Evolutionary conservation across 2,888 invertebrate genomes (phyloP), one percentile per base, ranked within the genome.

Genomic region (Apodemia mormo): DNA sequence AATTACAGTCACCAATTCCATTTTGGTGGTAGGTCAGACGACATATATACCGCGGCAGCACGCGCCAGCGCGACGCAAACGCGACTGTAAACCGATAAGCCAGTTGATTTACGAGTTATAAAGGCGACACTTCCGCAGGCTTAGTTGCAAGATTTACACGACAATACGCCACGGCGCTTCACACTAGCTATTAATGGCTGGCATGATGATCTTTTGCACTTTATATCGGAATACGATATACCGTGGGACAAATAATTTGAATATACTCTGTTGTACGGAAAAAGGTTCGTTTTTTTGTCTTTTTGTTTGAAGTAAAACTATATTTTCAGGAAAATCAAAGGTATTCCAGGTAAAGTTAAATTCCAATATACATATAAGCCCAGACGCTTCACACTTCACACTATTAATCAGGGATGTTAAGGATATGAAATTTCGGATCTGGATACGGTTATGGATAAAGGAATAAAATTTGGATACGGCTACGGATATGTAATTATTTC

Each of bases 41-140:
- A 33, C 14, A 29, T 33, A 30, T 61, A 30, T 77, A 33, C 30
- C 61, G 61, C 61, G 33, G 61, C 30, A 33, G 61, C 61, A 64
- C 79, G 84, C 80, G 84, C 82, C 78, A 81, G 80, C 79, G 78
- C 80, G 79, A 77, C 49, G 49, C 49, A 54, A 54, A 54, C 80
- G 77, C 84, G 81, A 83, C 84, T 81, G 81, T 82, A 80, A 82
- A 82, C 83, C 86, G 90, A 90, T 90, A 90, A 90, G 88, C 87
- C 80, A 74, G 76, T 83, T 90, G 89, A 90, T 90, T 90, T 90
- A 90, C 86, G 87, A 84, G 82, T 84, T 86, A 86, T 87, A 86
- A 90, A 87, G 84, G 85, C 84, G 84, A 86, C 84, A 88, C 85
- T 90, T 90, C 89, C 87, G 86, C 85, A 82, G 81, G 83, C 82